Conservation (phyloP, 1,140 invertebrate genomes). For the Marisa cornuarietis region DNA sequence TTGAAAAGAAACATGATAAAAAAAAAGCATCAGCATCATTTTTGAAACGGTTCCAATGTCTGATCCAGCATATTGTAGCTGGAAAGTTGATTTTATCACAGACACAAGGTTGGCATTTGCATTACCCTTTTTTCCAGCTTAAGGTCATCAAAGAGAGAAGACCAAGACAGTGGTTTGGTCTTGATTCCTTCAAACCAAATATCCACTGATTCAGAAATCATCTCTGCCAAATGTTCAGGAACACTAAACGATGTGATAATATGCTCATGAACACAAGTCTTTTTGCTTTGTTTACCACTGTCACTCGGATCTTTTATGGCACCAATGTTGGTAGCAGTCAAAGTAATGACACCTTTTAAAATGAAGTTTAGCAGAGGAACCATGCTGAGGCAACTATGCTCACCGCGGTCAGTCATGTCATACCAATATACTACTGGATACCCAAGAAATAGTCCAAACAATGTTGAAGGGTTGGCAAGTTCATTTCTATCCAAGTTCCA, state of each 20-base stretch:
- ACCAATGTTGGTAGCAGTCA: too few relatives aligned
- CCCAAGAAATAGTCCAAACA: constrained; percentile 18
- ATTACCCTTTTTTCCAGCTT: constrained; percentile 3
- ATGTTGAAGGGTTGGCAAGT: constrained; percentile 8
- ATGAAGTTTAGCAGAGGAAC: constrained; percentile 15
- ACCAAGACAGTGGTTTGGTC: neutral
- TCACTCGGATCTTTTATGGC: neutral
- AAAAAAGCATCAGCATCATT: neutral
- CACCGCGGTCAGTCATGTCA: neutral
- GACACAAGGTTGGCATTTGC: constrained; percentile 11
- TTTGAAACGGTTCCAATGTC: constrained; percentile 11
- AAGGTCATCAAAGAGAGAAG: neutral
- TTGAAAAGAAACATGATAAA: too few relatives aligned
- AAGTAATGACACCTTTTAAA: neutral
- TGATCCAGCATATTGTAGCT: neutral
- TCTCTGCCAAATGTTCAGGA: neutral
- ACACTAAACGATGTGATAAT: neutral
- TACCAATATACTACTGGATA: constrained; percentile 23
- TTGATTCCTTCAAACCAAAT: constrained; percentile 3
- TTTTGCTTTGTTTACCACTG: neutral
- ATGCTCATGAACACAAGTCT: constrained; percentile 1
- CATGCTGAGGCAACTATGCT: neutral
- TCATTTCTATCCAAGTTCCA: neutral
- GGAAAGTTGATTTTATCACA: neutral
- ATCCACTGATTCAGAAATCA: neutral